Base-by-base conservation (phyloP, 2,797 vertebrate genomes). In the Gouania willdenowi region DNA sequence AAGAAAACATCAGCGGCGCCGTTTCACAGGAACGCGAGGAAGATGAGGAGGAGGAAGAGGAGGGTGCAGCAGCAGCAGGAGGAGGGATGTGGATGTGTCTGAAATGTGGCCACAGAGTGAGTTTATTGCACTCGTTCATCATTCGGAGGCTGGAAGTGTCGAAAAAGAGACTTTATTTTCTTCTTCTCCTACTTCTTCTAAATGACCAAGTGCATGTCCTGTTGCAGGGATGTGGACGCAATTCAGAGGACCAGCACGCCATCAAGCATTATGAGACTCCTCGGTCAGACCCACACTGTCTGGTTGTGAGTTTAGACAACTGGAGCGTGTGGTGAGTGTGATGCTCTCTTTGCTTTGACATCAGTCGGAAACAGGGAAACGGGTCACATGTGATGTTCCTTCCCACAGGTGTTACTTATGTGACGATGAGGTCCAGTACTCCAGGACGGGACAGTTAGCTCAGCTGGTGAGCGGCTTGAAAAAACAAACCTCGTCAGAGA, bases 71-170 rank as follows among this genome's bases (percentile, higher is more conserved):
- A n/a, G 6, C 19, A 4, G 56, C 78, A 6, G 19, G 74, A n/a
- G 10, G 10, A 25, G 59, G 74, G 0, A 41, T 95, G 59, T 98
- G 96, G 96, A 83, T 96, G 57, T 98, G 95, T 84, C 87, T 98
- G 53, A 97, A 95, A 87, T 98, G 96, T 59, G 94, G 94, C 37
- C 91, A 98, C 47, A 91, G 88, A 85, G 96, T 98, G 88, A 79
- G 85, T 32, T 31, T 17, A 10, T 26, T 24, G 4, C 0, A n/a
- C 4, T 3, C 0, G 11, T 31, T 31, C 2, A 4, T 49, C 6
- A 11, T 26, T 55, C 1, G 6, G 5, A 31, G 10, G 48, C 9
- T 42, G 1, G 44, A 5, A 20, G 6, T 1, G n/a, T 0, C 27
- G 10, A 3, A 21, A 2, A 25, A 27, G 2, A 5, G 8, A 18